Evolutionary conservation across 2,797 vertebrate species (phyloP).

Genomic region (Coracias cyanogaster): DNA sequence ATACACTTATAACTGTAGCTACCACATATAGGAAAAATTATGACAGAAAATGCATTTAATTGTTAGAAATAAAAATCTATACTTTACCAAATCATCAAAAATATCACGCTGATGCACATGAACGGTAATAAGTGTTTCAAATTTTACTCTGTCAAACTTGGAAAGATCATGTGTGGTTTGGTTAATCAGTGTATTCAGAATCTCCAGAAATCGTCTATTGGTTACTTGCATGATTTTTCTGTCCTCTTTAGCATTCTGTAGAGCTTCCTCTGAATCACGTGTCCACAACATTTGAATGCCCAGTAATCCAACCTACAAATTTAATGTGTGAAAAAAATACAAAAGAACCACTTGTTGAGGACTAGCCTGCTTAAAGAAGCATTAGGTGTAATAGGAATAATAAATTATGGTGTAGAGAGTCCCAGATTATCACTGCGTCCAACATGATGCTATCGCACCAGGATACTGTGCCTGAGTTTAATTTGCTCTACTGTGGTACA

Average conservation of each 20-base stretch:
- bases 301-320: constrained; percentile 80
- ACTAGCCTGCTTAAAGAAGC: background rate
- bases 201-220: constrained; percentile 80
- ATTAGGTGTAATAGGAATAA: background rate
- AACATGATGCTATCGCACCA: background rate
- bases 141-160: constrained; percentile 82
- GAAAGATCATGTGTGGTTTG: constrained; percentile 80
- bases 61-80: background rate
- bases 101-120: constrained; percentile 85
- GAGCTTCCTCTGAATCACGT: constrained; percentile 80
- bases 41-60: background rate
- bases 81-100: constrained; percentile 84
- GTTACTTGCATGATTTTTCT: constrained; percentile 81
- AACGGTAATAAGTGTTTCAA: constrained; percentile 83
- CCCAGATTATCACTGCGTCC: background rate
- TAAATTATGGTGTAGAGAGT: background rate
- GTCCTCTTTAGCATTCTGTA: constrained; percentile 78
- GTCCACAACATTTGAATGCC: constrained; percentile 85
- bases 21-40: background rate
- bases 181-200: constrained; percentile 80
- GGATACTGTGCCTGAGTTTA: background rate
- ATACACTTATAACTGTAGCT: background rate
- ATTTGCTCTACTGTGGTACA: background rate
- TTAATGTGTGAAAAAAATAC: background rate
- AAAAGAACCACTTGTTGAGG: background rate